Percentiles rank a stretch among this genome's conserved stretches.
Conservation (phyloP, 1,140 invertebrate species). For the Medauroidea extradentata region DNA sequence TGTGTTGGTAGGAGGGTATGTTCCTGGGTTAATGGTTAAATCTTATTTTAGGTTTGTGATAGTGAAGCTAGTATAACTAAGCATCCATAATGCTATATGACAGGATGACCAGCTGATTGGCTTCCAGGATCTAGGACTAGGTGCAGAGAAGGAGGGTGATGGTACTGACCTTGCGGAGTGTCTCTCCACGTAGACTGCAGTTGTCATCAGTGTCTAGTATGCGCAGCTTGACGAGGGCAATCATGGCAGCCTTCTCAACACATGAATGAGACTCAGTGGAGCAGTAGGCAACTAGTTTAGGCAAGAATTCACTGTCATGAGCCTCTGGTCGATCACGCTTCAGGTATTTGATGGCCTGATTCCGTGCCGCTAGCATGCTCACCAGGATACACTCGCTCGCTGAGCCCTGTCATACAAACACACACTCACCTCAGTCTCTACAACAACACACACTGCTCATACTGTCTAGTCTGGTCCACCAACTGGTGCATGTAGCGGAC, state of each 20-base stretch:
- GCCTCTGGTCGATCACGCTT: constrained; percentile 53
- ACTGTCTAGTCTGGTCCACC: too few relatives aligned
- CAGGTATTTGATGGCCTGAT: constrained; percentile 65
- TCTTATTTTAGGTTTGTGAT: too few relatives aligned
- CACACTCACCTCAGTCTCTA: too few relatives aligned
- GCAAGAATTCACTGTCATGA: constrained; percentile 70
- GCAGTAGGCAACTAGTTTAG: constrained; percentile 79
- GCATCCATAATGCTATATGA: too few relatives aligned
- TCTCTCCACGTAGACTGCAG: constrained; percentile 68
- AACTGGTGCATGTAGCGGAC: too few relatives aligned
- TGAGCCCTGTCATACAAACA: constrained; percentile 60
- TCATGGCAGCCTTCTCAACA: constrained; percentile 92
- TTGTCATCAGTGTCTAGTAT: constrained; percentile 84
- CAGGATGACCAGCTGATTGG: too few relatives aligned
- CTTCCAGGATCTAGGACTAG: too few relatives aligned
- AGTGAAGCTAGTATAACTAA: too few relatives aligned
- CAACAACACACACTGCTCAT: too few relatives aligned
- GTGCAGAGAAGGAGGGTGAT: too few relatives aligned
- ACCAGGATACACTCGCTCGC: constrained; percentile 87
- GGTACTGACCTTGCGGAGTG: constrained; percentile 48
- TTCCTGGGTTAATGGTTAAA: too few relatives aligned
- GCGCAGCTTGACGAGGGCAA: constrained; percentile 80
- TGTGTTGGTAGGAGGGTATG: too few relatives aligned
- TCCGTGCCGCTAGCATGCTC: constrained; percentile 72
- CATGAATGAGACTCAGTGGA: constrained; percentile 85